Percentiles rank a stretch among this genome's conserved stretches.
phyloP scores from a whole-genome alignment of 2,113 vertebrate species.

The Gymnarchus niloticus region DNA sequence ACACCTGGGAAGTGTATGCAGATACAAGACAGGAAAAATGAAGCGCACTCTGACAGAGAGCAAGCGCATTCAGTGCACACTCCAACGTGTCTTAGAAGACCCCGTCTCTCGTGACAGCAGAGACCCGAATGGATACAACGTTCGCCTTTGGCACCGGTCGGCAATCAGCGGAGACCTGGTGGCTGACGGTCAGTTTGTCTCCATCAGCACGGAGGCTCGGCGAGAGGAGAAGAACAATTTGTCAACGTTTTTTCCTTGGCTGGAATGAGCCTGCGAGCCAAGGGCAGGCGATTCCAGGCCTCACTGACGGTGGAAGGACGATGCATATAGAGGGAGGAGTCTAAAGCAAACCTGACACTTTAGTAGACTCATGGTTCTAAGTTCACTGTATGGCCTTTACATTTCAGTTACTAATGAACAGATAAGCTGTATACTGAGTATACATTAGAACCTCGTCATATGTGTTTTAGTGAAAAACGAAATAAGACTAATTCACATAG shows the following conservation, averaged over 20 bases:
- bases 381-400: neutral
- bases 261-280: neutral
- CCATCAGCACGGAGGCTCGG: neutral
- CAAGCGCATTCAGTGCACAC: neutral
- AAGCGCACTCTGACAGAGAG: neutral
- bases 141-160: conserved; percentile 50
- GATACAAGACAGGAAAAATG: neutral
- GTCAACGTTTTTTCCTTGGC: neutral
- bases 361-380: neutral
- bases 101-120: conserved; percentile 20
- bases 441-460: too few species aligned
- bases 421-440: neutral
- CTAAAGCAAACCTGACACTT: neutral
- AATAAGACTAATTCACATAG: neutral
- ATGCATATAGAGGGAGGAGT: neutral
- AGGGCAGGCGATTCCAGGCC: neutral
- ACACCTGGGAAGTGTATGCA: neutral
- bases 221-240: neutral
- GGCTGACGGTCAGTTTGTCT: conserved; percentile 43
- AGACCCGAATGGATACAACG: conserved; percentile 45
- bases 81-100: neutral
- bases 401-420: neutral
- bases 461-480: too few species aligned
- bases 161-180: conserved; percentile 52
- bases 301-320: neutral